Evolutionary conservation across 2,113 vertebrate species (phyloP), one percentile per base, ranked within the genome.

Genomic region (Labrus mixtus): DNA sequence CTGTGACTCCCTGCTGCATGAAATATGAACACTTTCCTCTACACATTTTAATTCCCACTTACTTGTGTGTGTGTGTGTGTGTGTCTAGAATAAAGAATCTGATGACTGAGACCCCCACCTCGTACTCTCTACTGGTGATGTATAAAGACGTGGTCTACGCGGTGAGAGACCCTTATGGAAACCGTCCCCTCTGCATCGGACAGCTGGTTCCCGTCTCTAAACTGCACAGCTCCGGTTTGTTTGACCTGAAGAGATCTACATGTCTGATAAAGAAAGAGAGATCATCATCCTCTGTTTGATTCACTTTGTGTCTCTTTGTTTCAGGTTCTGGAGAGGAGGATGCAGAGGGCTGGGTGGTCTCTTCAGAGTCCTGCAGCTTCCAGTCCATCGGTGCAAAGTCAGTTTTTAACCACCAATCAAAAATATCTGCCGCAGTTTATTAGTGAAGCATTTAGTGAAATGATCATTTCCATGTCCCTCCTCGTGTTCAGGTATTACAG

Each of bases 291-390:
- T 11, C 15, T 13, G 19, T 63, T 46, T 11, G 37, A 83, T 80
- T 10, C 10, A 13, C 11, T 37, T 8, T 75, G 68, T 68, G 65
- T 63, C 53, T 43, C 45, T n/a, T 22, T 60, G 19, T 9, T 19
- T 62, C 57, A 93, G 93, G 87, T 33, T 94, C 94, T 71, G 95
- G 92, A 46, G 93, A 95, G 69, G 93, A 90, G 81, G 96, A 97
- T 90, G 97, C 97, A 0, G 98, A 99, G 93, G 98, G 97, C 59
- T 99, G 98, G 98, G 97, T 99, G 12, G 96, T 99, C 62, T 99
- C 98, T 16, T 99, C 98, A 7, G 98, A 99, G 91, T 99, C 98
- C 36, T 99, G 98, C 83, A 98, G 98, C 90, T 99, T 98, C 93
- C 96, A 99, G 93, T 99, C 98, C 76, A 98, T 99, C 8, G 98